A percentile compares a stretch with the other conserved stretches of the same genome.
phyloP scores from a whole-genome alignment of 2,113 vertebrate genomes.

The Lepus europaeus region DNA sequence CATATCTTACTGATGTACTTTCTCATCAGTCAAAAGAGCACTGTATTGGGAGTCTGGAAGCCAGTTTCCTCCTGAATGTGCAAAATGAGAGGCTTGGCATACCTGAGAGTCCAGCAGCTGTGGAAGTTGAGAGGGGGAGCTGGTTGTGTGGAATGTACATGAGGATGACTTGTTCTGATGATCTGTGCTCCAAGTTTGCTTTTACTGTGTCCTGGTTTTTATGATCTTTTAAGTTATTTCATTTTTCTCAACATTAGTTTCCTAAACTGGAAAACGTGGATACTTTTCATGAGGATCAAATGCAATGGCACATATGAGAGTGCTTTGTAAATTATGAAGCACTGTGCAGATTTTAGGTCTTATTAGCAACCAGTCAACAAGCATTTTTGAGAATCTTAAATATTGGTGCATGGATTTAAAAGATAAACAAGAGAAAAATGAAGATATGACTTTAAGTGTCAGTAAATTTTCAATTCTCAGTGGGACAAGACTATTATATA shows the following conservation, averaged over 20 bases:
- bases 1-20: neutral
- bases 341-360: neutral
- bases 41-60: neutral
- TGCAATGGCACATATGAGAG: neutral
- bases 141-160: neutral
- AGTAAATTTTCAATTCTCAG: neutral
- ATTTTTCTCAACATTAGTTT: neutral
- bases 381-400: neutral
- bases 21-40: neutral
- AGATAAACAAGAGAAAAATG: neutral
- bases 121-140: neutral
- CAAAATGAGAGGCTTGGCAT: neutral
- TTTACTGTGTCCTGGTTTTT: neutral
- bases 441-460: neutral
- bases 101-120: neutral
- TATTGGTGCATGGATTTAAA: neutral
- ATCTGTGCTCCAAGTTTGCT: neutral
- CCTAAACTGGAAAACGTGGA: neutral
- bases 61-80: neutral
- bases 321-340: slow-evolving; percentile 2
- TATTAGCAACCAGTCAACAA: neutral
- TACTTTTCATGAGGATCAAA: neutral
- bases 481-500: neutral
- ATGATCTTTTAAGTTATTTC: neutral
- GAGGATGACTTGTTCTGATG: neutral